Conservation (phyloP, 2,888 invertebrate species). For the Nymphalis urticae region DNA sequence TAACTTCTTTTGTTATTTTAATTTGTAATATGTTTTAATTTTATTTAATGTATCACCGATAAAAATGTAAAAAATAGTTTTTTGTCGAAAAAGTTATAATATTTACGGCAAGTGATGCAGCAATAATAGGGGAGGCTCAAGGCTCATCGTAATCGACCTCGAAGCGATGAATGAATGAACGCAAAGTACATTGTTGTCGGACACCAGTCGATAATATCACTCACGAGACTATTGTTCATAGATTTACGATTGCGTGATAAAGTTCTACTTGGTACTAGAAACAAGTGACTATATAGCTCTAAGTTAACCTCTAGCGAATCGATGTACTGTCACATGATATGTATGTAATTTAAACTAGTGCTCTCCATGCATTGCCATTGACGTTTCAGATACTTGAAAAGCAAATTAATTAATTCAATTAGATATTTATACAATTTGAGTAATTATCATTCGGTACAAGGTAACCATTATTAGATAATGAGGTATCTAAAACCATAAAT, state of each 20-base stretch:
- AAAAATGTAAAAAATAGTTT: too few species aligned
- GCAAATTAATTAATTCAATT: neutral
- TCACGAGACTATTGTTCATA: slow-evolving; percentile 48
- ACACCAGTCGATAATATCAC: slow-evolving; percentile 51
- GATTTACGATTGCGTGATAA: slow-evolving; percentile 41
- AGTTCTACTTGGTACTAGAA: slow-evolving; percentile 20
- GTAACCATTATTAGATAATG: slow-evolving; percentile 23
- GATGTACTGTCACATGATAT: neutral
- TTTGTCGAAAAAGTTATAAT: too few species aligned
- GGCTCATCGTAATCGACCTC: slow-evolving; percentile 46
- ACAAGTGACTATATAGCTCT: slow-evolving; percentile 16
- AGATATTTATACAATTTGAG: neutral
- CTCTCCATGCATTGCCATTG: neutral
- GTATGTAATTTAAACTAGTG: neutral
- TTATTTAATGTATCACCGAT: too few species aligned
- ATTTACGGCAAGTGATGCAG: slow-evolving; percentile 17
- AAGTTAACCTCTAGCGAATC: slow-evolving; percentile 7
- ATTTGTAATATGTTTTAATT: too few species aligned
- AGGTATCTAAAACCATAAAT: slow-evolving; percentile 13
- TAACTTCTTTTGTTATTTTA: too few species aligned
- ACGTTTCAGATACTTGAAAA: neutral
- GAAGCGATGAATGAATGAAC: slow-evolving; percentile 48
- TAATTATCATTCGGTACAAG: slow-evolving; percentile 21
- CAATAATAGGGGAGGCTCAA: slow-evolving; percentile 44
- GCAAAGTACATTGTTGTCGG: slow-evolving; percentile 49